These are phyloP conservation scores for Drosophila seguyi DNA, from an alignment of 1,140 invertebrate genomes.

Conservation along the genomic window DNA sequence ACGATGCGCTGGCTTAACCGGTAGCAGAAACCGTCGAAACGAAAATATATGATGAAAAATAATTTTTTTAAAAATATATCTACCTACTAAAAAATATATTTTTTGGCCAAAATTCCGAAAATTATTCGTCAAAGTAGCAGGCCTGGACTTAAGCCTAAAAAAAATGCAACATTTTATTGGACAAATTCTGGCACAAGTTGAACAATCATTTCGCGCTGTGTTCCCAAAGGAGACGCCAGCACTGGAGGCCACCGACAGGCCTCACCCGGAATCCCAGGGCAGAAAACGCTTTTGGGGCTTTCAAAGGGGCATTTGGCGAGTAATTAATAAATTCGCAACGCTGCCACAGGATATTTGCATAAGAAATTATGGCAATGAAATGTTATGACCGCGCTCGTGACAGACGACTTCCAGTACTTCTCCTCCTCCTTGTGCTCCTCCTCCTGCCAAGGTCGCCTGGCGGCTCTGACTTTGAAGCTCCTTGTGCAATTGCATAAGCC, in stretches of 20 bases:
- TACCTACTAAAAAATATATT: background rate
- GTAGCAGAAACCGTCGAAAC: too few species aligned
- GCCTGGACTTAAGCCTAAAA: background rate
- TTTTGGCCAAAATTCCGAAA: background rate
- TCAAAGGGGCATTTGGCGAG: conserved; percentile 60
- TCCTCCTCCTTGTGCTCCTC: background rate
- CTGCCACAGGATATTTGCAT: conserved; percentile 85
- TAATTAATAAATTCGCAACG: conserved; percentile 83
- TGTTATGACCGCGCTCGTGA: conserved; percentile 78
- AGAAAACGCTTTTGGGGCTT: conserved; percentile 9
- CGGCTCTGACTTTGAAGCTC: conserved; percentile 61
- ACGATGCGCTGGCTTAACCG: conserved; percentile 26
- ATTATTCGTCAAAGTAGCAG: background rate
- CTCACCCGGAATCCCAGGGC: background rate
- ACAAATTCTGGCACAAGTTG: too few species aligned
- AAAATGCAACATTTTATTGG: too few species aligned
- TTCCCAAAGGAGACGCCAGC: background rate
- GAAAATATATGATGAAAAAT: too few species aligned
- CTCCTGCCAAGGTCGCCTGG: conserved; percentile 38
- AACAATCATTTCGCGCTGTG: background rate
- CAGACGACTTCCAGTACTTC: conserved; percentile 44
- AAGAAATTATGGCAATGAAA: conserved; percentile 84
- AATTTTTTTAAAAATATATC: background rate
- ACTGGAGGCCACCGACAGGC: background rate
- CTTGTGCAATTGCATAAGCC: conserved; percentile 59